Evolutionary conservation across 1,140 invertebrate species (phyloP).

Genomic region (Cepaea nemoralis): DNA sequence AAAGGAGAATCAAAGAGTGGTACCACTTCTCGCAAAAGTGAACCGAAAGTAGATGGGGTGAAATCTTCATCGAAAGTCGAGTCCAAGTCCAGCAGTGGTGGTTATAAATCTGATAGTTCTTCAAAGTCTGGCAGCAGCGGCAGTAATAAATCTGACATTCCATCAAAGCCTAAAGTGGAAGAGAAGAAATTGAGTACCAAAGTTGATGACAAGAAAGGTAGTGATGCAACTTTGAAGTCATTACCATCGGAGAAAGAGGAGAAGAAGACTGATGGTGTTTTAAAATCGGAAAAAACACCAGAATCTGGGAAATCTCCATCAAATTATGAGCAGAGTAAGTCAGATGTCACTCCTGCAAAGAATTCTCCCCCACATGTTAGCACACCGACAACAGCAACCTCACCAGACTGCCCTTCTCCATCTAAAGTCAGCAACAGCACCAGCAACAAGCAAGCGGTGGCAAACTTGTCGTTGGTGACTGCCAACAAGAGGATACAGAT

Average conservation of each 20-base stretch:
- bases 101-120: conserved; percentile 36
- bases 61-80: conserved; percentile 42
- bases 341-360: conserved; percentile 19
- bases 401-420: conserved; percentile 15
- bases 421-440: conserved; percentile 41
- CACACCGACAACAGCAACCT: conserved; percentile 37
- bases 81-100: conserved; percentile 34
- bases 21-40: conserved; percentile 48
- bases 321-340: conserved; percentile 12
- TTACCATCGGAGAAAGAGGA: conserved; percentile 6
- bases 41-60: conserved; percentile 42
- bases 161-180: background rate
- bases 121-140: conserved; percentile 25
- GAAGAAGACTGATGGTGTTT: conserved; percentile 12
- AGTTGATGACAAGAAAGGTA: background rate
- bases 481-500: conserved; percentile 85
- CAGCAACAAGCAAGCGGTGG: conserved; percentile 50
- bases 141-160: background rate
- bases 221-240: background rate
- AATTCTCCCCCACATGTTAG: conserved; percentile 33
- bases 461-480: conserved; percentile 75
- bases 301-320: conserved; percentile 14
- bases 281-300: background rate
- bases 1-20: conserved; percentile 51
- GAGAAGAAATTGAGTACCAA: conserved; percentile 5